These are phyloP conservation scores for Habrosyne pyritoides DNA, from an alignment of 2,888 invertebrate genomes.

Conservation along the genomic window DNA sequence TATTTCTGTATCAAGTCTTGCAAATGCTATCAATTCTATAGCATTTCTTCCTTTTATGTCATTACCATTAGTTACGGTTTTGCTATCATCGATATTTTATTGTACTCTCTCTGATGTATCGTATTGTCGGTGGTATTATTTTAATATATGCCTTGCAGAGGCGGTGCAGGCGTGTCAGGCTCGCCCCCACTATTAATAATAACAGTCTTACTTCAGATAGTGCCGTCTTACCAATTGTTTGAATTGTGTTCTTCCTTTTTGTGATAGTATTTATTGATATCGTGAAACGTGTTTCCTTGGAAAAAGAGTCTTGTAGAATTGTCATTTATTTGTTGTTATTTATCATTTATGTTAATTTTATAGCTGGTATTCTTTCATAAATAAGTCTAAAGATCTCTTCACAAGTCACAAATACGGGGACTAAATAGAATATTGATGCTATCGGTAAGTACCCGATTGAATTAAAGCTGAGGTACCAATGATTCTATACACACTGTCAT, in stretches of 20 bases:
- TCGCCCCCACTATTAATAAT: conserved; percentile 56
- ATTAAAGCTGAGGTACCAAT: too few species aligned
- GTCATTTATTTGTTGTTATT: background rate
- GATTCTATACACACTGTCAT: background rate
- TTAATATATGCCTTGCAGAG: conserved; percentile 35
- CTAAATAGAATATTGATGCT: too few species aligned
- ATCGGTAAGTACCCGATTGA: too few species aligned
- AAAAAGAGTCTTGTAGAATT: background rate
- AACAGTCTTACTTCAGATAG: conserved; percentile 43
- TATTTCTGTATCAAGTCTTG: background rate
- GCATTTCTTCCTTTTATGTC: background rate
- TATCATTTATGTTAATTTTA: too few species aligned
- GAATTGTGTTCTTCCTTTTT: conserved; percentile 26
- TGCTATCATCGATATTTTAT: conserved; percentile 18
- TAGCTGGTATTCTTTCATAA: too few species aligned
- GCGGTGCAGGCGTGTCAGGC: conserved; percentile 47
- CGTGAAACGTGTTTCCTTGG: background rate
- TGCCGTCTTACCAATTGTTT: conserved; percentile 39
- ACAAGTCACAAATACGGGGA: too few species aligned
- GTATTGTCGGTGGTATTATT: conserved; percentile 27
- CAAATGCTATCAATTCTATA: background rate
- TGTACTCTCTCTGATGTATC: conserved; percentile 12
- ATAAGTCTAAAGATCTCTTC: too few species aligned
- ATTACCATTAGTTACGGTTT: conserved; percentile 20
- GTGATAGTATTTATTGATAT: conserved; percentile 15